phyloP scores from a whole-genome alignment of 2,113 vertebrate genomes.

The Castor canadensis region DNA sequence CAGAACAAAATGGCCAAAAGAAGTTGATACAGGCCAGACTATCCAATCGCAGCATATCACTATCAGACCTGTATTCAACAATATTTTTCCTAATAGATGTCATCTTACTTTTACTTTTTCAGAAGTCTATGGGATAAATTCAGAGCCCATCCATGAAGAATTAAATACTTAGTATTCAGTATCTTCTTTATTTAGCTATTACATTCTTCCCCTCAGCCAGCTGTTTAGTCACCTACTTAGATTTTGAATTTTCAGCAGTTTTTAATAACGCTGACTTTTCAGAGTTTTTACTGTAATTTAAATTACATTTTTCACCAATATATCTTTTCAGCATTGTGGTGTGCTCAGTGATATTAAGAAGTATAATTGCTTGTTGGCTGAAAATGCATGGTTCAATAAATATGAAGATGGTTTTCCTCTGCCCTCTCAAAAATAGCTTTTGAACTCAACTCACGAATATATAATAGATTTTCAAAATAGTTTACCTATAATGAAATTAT shows the following conservation, averaged over 20 bases:
- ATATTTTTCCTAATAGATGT: neutral
- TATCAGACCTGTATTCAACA: neutral
- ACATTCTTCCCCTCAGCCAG: neutral
- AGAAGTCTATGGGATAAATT: conserved; percentile 9
- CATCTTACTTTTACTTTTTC: neutral
- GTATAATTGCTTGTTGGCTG: conserved; percentile 48
- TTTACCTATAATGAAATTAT: neutral
- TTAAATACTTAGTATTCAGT: neutral
- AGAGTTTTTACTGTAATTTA: conserved; percentile 58
- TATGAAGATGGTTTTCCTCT: neutral
- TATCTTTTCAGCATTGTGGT: conserved; percentile 54
- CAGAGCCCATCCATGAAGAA: conserved; percentile 45
- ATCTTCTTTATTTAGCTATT: conserved; percentile 45
- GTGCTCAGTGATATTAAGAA: conserved; percentile 63
- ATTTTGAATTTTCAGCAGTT: conserved; percentile 67
- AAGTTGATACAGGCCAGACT: neutral
- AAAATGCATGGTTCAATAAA: conserved; percentile 57
- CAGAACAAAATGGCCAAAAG: neutral
- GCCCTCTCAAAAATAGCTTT: conserved; percentile 18
- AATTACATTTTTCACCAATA: conserved; percentile 53
- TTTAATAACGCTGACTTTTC: conserved; percentile 60
- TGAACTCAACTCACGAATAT: neutral
- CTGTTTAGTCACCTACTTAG: conserved; percentile 39
- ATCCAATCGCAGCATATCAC: neutral
- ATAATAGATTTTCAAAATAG: neutral